Percentiles rank a stretch among this genome's conserved stretches.
Conservation (phyloP, 2,113 vertebrate genomes). For the Cyanoramphus novaezelandiae region DNA sequence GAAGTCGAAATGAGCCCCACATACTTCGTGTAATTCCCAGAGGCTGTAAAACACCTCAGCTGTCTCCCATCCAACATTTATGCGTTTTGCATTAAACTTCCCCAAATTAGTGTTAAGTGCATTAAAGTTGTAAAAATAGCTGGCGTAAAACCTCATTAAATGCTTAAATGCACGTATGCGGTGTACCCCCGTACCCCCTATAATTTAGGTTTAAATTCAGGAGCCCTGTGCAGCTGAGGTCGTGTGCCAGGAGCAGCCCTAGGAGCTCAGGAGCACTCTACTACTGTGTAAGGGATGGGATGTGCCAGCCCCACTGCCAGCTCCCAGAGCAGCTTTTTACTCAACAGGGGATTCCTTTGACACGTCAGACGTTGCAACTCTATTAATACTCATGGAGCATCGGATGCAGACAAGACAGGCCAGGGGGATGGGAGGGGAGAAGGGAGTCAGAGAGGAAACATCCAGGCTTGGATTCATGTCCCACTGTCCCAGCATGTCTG, state of each 20-base stretch:
- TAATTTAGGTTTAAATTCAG: constrained; percentile 14
- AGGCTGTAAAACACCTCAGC: constrained; percentile 69
- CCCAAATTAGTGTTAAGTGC: constrained; percentile 73
- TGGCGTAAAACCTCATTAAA: constrained; percentile 52
- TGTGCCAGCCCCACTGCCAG: background rate
- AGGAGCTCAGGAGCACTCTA: fast-evolving
- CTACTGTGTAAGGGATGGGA: background rate
- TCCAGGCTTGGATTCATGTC: background rate
- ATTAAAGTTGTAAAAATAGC: constrained; percentile 66
- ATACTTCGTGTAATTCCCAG: constrained; percentile 59
- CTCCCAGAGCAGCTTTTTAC: background rate
- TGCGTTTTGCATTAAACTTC: constrained; percentile 69
- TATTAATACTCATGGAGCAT: constrained; percentile 45
- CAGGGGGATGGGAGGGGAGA: background rate
- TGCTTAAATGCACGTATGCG: background rate
- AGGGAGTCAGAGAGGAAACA: background rate
- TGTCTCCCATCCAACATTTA: constrained; percentile 64
- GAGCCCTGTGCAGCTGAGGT: background rate
- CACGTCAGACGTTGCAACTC: constrained; percentile 34
- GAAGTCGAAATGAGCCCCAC: constrained; percentile 62
- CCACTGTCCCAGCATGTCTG: background rate
- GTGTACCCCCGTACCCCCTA: constrained; percentile 17
- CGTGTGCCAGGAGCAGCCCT: background rate
- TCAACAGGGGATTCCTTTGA: constrained; percentile 47
- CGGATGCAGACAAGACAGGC: constrained; percentile 60